Evolutionary conservation across 2,888 invertebrate genomes (phyloP), one percentile per base, ranked within the genome.

Genomic region (Cenopis cana): DNA sequence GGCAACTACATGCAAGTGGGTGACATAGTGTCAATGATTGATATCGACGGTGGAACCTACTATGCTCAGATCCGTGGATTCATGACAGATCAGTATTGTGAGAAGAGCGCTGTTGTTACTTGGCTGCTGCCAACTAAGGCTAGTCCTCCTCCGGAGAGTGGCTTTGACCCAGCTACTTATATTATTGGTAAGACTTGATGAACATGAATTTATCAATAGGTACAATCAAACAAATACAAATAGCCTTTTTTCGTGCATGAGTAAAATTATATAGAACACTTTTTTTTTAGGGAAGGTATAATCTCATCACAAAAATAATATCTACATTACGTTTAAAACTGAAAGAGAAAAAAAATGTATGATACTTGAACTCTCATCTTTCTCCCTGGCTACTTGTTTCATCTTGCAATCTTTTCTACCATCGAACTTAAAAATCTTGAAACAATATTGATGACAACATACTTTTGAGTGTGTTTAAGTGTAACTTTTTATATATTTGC

Each of bases 31-130:
- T 97, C 98, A 0, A 93, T 98, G 87, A 93, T 95, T 69, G 98
- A 98, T 82, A 89, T 95, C 49, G 96, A 96, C 4, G 96, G 96
- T 65, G 96, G 95, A 74, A 94, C 95, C 33, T 99, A 96, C 89
- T 99, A 98, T 82, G 98, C 98, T 8, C 98, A 98, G 91, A 95
- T 98, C 68, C 94, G 97, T 67, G 98, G 98, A 0, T 95, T 99
- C 67, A 93, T 98, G 72, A 97, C 97, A 0, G 98, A 99, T 86
- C 97, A 98, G 85, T 98, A 97, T 86, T 97, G 98, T 79, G 97
- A 98, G 85, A 98, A 98, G 89, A 98, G 98, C 85, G 98, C 98
- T 0, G 97, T 97, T 1, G 93, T 98, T 14, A 97, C 98, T 0
- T 99, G 98, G 98, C 93, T 99, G 0, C 91, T 99, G 67, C 98